Conservation (phyloP, 2,113 vertebrate genomes). For the Peromyscus polionotus region DNA sequence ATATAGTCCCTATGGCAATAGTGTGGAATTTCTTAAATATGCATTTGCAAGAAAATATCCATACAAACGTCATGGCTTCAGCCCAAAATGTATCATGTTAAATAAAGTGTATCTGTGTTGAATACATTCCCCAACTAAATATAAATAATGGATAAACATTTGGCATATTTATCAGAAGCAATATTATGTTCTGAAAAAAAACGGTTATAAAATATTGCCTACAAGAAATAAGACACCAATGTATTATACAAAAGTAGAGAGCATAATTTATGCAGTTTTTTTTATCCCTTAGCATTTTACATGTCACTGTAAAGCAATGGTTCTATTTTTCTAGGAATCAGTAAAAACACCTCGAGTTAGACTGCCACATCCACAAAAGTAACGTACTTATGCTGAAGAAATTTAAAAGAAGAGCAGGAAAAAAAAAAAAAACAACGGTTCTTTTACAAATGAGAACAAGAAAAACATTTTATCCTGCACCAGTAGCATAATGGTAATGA, state of each 20-base stretch:
- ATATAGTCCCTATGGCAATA: background rate
- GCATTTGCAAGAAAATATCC: background rate
- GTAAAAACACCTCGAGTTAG: slow-evolving; percentile 50
- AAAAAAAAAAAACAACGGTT: background rate
- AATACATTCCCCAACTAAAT: slow-evolving; percentile 41
- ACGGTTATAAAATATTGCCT: slow-evolving; percentile 46
- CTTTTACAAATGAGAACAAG: slow-evolving; percentile 57
- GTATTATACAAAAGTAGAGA: slow-evolving; percentile 51
- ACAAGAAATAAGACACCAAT: slow-evolving; percentile 49
- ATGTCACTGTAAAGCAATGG: background rate
- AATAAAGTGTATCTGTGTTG: slow-evolving; percentile 48
- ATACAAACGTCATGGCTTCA: slow-evolving; percentile 47
- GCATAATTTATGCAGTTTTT: background rate
- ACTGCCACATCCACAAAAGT: slow-evolving; percentile 42
- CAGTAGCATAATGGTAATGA: slow-evolving; percentile 14
- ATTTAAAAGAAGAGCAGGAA: background rate
- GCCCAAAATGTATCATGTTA: slow-evolving; percentile 36
- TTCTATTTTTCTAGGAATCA: slow-evolving; percentile 30
- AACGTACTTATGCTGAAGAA: slow-evolving; percentile 6
- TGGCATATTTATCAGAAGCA: slow-evolving; percentile 49
- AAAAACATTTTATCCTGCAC: background rate
- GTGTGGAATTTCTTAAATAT: background rate
- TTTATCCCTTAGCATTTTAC: background rate
- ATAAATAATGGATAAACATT: slow-evolving; percentile 48
- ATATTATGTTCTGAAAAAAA: slow-evolving; percentile 35